phyloP scores from a whole-genome alignment of 23 tunicate species.

The Trididemnum nubilum region DNA sequence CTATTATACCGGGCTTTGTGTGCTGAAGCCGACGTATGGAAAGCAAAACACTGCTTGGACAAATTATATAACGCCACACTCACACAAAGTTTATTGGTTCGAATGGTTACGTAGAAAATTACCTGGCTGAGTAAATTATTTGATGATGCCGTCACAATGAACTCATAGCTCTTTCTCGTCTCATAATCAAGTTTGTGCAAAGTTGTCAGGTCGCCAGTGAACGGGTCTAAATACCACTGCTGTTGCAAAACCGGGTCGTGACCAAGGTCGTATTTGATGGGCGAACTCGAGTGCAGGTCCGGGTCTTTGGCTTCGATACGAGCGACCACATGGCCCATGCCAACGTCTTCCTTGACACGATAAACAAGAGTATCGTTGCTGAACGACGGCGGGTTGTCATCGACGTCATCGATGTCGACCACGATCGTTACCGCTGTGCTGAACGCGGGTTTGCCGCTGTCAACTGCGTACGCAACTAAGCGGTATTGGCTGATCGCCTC shows the following conservation, averaged over 20 bases:
- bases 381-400: constrained; percentile 95
- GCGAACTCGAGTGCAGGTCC: constrained; percentile 58
- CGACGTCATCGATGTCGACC: constrained; percentile 70
- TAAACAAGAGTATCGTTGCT: constrained; percentile 37
- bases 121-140: constrained; percentile 71
- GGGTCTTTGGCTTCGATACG: constrained; percentile 73
- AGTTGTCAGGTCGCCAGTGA: constrained; percentile 70
- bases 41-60: too few relatives aligned
- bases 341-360: constrained; percentile 60
- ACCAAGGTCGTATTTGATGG: constrained; percentile 54
- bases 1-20: too few relatives aligned
- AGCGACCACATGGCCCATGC: constrained; percentile 51
- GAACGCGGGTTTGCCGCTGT: constrained; percentile 53
- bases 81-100: too few relatives aligned
- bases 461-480: constrained; percentile 71
- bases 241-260: constrained; percentile 47
- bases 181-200: constrained; percentile 79
- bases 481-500: constrained; percentile 59
- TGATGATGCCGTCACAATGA: constrained; percentile 72
- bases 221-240: constrained; percentile 49
- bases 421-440: constrained; percentile 55
- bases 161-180: constrained; percentile 56
- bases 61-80: too few relatives aligned
- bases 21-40: too few relatives aligned
- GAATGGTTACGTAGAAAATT: too few relatives aligned